Evolutionary conservation across 2,113 vertebrate species (phyloP), one percentile per base, ranked within the genome.

Genomic region (Bagarius yarrelli): DNA sequence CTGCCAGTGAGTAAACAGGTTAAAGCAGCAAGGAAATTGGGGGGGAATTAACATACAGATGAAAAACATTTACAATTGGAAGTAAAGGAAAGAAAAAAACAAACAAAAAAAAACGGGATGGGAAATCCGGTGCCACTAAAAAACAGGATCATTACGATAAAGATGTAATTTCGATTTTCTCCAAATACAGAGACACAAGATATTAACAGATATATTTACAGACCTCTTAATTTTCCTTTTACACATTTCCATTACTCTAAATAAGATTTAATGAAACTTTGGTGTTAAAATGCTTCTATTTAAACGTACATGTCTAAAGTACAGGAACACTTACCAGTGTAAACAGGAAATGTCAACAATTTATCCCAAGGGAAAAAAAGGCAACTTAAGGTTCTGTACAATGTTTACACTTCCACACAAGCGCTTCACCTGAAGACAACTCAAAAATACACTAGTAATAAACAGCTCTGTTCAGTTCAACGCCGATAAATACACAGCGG

Each of bases 271-370:
- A 63, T 52, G 5, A 32, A 50, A 30, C 30, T 25, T 32, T 52
- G 44, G 23, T 59, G 55, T 55, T 32, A 32, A 25, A 56, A 40
- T 64, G 66, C 78, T 67, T 30, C 13, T 56, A 14, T 59, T 61
- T 64, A 73, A 61, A 52, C 40, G 23, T 32, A 30, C 63, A 47
- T 57, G 71, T 56, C 66, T 50, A 12, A 63, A 82, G 50, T 21
- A 60, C 74, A 69, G 21, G 72, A 74, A 88, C 83, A 91, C 91
- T 91, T 92, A 91, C 91, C 90, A 88, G 57, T 74, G 85, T 87
- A 84, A 86, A 82, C 87, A 87, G n/a, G 80, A 81, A 79, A 78
- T 53, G 14, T 66, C 56, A 63, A 47, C 50, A 69, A 78, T 64
- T 55, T 72, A 56, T 66, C 79, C 47, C 44, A 87, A 64, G 5